Evolutionary conservation across 2,888 invertebrate species (phyloP), one percentile per base, ranked within the genome.

Genomic region (Melipona beecheii): DNA sequence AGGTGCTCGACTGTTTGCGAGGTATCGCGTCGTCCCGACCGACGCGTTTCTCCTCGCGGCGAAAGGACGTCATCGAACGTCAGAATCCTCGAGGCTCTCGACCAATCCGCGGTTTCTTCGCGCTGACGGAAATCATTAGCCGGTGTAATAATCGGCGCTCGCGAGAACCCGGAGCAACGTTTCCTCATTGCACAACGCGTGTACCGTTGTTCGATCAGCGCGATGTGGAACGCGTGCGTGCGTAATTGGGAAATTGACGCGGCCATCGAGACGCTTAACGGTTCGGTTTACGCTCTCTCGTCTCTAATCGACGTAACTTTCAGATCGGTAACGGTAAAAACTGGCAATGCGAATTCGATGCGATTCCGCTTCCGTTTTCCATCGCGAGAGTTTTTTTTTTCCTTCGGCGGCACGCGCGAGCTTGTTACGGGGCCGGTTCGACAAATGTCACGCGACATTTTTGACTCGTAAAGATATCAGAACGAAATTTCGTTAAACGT

Each of bases 201-300:
- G 78, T 91, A 90, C 91, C 90, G 91, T 91, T 92, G 87, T 60
- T 79, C 86, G 90, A 91, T 91, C 91, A 91, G 83, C 80, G 86
- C 90, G 81, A 86, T 82, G 86, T 85, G 85, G 81, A 86, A 90
- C 88, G 86, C 85, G 85, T 83, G 85, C 84, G 86, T 83, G 83
- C 82, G 89, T 91, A 91, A 92, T 91, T 91, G 89, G 91, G 86
- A 92, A 89, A 91, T 91, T 85, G 88, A 90, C 83, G 87, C 87
- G 83, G 43, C 89, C 84, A 89, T 90, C 89, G 79, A 81, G 84
- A 85, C 83, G 84, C 84, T 87, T 86, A 85, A 80, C 89, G 82
- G 84, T 83, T 60, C 31, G 9, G 83, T 84, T 83, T 83, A 85
- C 80, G 75, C 75, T 43, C 11, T 27, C 27, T 71, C 52, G n/a